Evolutionary conservation across 2,113 vertebrate species (phyloP), one percentile per base, ranked within the genome.

Genomic region (Corythaeola cristata): DNA sequence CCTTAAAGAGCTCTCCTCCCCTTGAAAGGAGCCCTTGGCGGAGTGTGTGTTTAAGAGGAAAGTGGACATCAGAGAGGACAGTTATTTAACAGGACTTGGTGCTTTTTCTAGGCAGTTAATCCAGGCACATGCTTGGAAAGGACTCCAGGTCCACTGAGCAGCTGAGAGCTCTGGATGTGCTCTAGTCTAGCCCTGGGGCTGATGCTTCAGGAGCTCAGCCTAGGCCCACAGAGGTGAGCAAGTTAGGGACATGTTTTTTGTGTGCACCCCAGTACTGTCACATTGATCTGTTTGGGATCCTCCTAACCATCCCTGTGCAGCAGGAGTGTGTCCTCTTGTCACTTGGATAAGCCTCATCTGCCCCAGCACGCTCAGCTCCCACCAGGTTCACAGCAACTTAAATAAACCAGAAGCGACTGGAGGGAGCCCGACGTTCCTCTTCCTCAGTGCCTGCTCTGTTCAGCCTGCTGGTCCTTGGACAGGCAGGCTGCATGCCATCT

Each of bases 361-460:
- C 53, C 30, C 50, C 37, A 32, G 35, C 52, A 8, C 15, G 1
- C 67, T 85, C 18, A 1, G 76, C 87, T 72, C 37, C 12, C 6
- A 27, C 60, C 39, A 53, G 49, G 8, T 30, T 94, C 76, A 44
- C 19, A 80, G 64, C 83, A 73, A 8, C 90, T 87, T 63, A 81
- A 85, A 60, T 45, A 89, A 93, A 73, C 35, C 69, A 79, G 72
- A 63, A 72, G 39, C 1, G 27, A 12, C 58, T 76, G 85, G 92
- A 33, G 76, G 89, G 89, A 91, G 86, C 93, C 44, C 85, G 59
- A 83, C 0, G 0, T 45, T 85, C 14, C 53, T 41, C 32, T 69
- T 94, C 60, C 66, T 92, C 84, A 74, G 75, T 80, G 88, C 80
- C 62, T 39, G 62, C 80, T 82, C 82, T 90, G 87, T 90, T 90